phyloP scores from a whole-genome alignment of 2,888 invertebrate genomes.

The Scaptomyza reducta region DNA sequence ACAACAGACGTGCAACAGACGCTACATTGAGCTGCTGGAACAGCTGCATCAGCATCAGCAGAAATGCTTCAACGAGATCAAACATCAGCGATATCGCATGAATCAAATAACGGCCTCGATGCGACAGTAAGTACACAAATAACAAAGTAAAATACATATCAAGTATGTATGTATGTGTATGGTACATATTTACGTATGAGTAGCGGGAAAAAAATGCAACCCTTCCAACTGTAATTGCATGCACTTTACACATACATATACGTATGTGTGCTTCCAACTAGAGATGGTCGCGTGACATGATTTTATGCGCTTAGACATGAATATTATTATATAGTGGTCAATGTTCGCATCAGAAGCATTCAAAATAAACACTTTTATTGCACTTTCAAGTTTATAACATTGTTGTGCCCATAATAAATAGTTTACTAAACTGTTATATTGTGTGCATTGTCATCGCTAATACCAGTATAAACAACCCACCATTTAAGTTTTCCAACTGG shows the following conservation, averaged over 20 bases:
- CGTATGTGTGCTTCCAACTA: constrained; percentile 8
- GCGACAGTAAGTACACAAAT: constrained; percentile 89
- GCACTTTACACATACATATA: not conserved
- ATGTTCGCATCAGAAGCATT: not conserved
- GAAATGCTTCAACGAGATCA: constrained; percentile 94
- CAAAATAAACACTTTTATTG: no score
- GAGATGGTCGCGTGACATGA: constrained; percentile 29
- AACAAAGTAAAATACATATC: not conserved
- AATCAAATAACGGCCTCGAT: constrained; percentile 91
- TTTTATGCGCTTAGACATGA: not conserved
- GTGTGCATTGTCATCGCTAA: constrained; percentile 1
- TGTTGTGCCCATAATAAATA: not conserved
- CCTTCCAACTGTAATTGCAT: constrained; percentile 17
- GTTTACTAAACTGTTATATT: not conserved
- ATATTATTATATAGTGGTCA: not conserved
- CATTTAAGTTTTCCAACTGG: constrained; percentile 38
- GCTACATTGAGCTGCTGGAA: constrained; percentile 93
- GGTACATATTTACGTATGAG: not conserved
- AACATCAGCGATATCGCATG: constrained; percentile 96
- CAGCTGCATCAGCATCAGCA: constrained; percentile 93
- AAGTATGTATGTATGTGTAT: not conserved
- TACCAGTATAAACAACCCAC: constrained; percentile 26
- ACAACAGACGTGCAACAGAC: constrained; percentile 87
- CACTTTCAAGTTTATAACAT: no score
- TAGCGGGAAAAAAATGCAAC: constrained; percentile 16